phyloP scores from a whole-genome alignment of 1,140 invertebrate genomes.

The Drosophila serrata region DNA sequence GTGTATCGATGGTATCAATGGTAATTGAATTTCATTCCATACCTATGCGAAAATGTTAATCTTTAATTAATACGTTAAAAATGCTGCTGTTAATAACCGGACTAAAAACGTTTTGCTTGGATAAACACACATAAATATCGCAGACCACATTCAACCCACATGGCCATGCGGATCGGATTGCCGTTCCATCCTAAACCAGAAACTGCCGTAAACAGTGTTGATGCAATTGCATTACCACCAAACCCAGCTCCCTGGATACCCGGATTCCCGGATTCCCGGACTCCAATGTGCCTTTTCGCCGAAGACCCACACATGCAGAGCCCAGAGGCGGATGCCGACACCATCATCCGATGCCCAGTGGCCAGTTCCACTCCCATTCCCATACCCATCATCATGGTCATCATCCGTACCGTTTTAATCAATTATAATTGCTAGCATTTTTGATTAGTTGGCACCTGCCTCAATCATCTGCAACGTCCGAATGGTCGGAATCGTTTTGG shows the following conservation, averaged over 20 bases:
- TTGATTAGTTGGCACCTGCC: slow-evolving; percentile 79
- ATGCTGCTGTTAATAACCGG: slow-evolving; percentile 3
- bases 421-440: slow-evolving; percentile 80
- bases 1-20: background rate
- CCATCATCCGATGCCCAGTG: slow-evolving; percentile 15
- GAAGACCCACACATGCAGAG: background rate
- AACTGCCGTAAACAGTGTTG: slow-evolving; percentile 28
- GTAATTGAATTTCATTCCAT: background rate
- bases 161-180: background rate
- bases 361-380: background rate
- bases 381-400: slow-evolving; percentile 18
- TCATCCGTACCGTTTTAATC: slow-evolving; percentile 71
- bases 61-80: slow-evolving; percentile 15
- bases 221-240: slow-evolving; percentile 29
- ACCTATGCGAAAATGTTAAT: background rate
- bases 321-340: slow-evolving; percentile 7
- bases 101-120: slow-evolving; percentile 7
- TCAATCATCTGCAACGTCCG: slow-evolving; percentile 49
- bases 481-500: slow-evolving; percentile 54
- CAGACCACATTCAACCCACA: background rate
- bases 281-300: slow-evolving; percentile 12
- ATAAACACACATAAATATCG: slow-evolving; percentile 27
- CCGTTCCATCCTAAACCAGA: slow-evolving; percentile 15
- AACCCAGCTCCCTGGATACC: background rate
- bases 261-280: background rate